These are phyloP conservation scores for Noctua janthe DNA, from an alignment of 2,888 invertebrate genomes.

Conservation along the genomic window DNA sequence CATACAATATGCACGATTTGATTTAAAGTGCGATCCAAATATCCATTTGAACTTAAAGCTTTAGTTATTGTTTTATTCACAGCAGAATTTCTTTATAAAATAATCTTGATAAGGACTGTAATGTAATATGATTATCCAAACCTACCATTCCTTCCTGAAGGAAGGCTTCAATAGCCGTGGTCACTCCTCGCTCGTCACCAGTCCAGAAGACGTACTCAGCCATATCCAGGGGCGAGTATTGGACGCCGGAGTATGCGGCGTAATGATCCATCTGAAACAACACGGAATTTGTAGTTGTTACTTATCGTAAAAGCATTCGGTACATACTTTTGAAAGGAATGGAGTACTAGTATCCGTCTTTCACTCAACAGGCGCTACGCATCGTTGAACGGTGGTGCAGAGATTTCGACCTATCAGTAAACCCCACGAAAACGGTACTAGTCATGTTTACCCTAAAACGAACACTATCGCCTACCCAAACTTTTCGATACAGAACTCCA, in stretches of 20 bases:
- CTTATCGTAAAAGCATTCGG: background rate
- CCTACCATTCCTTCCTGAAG: constrained; percentile 94
- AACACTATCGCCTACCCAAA: too few relatives aligned
- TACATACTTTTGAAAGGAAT: background rate
- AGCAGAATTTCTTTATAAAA: constrained; percentile 1
- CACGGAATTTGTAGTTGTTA: background rate
- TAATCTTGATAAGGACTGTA: background rate
- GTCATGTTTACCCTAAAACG: too few relatives aligned
- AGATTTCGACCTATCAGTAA: too few relatives aligned
- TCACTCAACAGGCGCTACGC: too few relatives aligned
- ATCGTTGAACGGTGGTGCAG: too few relatives aligned
- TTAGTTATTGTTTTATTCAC: background rate
- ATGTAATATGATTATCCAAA: constrained; percentile 40
- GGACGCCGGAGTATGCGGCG: constrained; percentile 90
- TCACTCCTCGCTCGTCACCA: constrained; percentile 94
- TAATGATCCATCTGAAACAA: constrained; percentile 89
- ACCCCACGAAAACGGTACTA: too few relatives aligned
- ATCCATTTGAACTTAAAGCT: background rate
- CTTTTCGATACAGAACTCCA: too few relatives aligned
- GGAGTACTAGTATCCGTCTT: background rate
- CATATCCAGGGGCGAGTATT: constrained; percentile 94
- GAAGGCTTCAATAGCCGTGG: constrained; percentile 94
- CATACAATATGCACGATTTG: constrained; percentile 11
- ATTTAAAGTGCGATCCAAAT: constrained; percentile 11
- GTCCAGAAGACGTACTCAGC: constrained; percentile 96